These are phyloP conservation scores for Eupristina koningsbergeri DNA, from an alignment of 1,140 invertebrate species.

Conservation along the genomic window DNA sequence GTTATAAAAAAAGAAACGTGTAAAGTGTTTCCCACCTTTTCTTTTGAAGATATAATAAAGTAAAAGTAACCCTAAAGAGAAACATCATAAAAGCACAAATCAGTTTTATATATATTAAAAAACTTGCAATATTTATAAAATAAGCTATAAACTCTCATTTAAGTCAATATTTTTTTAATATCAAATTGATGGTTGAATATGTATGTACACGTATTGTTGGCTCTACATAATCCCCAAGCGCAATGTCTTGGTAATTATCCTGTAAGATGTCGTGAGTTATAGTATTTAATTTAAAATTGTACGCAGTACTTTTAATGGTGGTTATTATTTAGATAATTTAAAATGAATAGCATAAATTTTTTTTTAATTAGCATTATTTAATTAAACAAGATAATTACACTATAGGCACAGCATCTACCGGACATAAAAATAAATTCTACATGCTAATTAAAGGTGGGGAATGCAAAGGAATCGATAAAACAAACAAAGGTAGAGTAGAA, in stretches of 20 bases:
- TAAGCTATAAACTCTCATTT: neutral
- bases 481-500: neutral
- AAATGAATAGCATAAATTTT: neutral
- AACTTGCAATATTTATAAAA: neutral
- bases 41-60: too few relatives aligned
- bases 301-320: neutral
- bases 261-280: too few relatives aligned
- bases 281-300: too few relatives aligned
- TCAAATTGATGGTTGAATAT: too few relatives aligned
- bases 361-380: neutral
- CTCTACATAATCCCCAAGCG: too few relatives aligned
- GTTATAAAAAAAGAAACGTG: neutral
- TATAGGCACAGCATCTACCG: neutral
- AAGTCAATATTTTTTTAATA: too few relatives aligned
- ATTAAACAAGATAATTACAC: neutral
- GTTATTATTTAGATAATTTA: neutral
- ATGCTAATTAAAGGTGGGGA: neutral
- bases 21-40: neutral
- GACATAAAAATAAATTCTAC: neutral
- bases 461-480: neutral
- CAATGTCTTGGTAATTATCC: too few relatives aligned
- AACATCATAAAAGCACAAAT: neutral
- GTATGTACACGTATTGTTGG: too few relatives aligned
- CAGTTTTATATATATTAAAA: neutral
- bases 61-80: too few relatives aligned